Conservation (phyloP, 2,888 invertebrate species). For the Dermolepida albohirtum region DNA sequence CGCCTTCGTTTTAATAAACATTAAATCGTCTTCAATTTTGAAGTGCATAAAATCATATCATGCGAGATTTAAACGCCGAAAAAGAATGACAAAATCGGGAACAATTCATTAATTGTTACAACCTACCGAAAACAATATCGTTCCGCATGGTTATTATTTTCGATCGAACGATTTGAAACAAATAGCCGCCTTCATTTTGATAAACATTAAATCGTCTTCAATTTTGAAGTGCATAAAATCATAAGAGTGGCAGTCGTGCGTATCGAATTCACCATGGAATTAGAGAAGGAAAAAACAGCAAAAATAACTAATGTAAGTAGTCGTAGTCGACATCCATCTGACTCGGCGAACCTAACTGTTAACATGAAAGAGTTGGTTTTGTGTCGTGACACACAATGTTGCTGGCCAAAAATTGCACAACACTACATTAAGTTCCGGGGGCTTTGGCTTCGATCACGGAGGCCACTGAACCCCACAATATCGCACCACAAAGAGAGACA, state of each 20-base stretch:
- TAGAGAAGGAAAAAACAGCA: not conserved
- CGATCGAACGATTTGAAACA: constrained; percentile 13
- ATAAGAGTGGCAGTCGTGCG: constrained; percentile 19
- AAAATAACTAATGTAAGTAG: constrained; percentile 15
- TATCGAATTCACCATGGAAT: constrained; percentile 15
- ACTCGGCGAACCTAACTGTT: constrained; percentile 27
- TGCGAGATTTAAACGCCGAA: no score
- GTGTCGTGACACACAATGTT: constrained; percentile 36
- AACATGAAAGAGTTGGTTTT: constrained; percentile 32
- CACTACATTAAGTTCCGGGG: constrained; percentile 54
- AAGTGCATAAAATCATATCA: constrained; percentile 27
- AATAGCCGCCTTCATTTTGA: constrained; percentile 13
- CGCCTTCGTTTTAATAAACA: not conserved
- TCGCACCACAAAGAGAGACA: constrained; percentile 43
- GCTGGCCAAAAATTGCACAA: constrained; percentile 55
- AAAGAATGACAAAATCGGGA: no score
- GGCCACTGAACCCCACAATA: constrained; percentile 49
- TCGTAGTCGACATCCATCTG: constrained; percentile 12
- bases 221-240: constrained; percentile 27
- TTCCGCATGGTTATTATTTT: constrained; percentile 6
- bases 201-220: constrained; percentile 12
- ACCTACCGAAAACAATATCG: no score
- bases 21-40: constrained; percentile 20
- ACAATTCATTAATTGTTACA: no score
- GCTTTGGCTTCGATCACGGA: constrained; percentile 53